These are phyloP conservation scores for Cancer borealis DNA, from an alignment of 2,888 invertebrate species.

Conservation along the genomic window DNA sequence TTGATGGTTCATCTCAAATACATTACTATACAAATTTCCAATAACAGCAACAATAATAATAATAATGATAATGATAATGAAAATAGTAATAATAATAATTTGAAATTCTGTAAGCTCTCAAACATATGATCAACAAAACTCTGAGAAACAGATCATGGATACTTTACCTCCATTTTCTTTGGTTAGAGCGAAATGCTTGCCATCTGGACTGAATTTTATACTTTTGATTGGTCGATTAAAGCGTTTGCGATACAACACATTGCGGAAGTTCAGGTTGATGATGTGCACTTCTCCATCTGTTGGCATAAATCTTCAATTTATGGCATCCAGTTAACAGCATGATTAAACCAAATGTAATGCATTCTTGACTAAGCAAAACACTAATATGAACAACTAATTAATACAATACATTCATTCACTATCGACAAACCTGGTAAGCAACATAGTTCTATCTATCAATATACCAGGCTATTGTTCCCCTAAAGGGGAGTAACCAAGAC, in stretches of 20 bases:
- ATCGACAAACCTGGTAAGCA: no score
- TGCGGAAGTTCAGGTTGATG: constrained; percentile 91
- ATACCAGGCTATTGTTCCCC: no score
- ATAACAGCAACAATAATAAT: not conserved
- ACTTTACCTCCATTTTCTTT: constrained; percentile 85
- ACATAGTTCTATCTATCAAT: no score
- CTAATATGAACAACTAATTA: not conserved
- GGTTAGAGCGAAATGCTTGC: constrained; percentile 94
- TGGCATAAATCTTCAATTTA: not conserved
- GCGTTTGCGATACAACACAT: constrained; percentile 90
- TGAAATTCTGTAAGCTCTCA: not conserved
- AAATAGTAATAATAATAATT: not conserved
- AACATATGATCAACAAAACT: not conserved
- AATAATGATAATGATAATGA: constrained; percentile 45
- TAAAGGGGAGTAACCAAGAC: no score
- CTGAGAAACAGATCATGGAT: not conserved
- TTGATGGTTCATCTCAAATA: not conserved
- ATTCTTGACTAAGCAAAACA: not conserved
- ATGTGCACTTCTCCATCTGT: constrained; percentile 87
- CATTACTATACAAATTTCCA: not conserved
- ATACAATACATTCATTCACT: not conserved
- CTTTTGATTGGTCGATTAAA: constrained; percentile 89
- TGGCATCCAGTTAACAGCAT: not conserved
- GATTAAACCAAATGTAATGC: not conserved
- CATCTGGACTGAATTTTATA: constrained; percentile 95